A percentile compares a stretch with the other conserved stretches of the same genome.
These are phyloP conservation scores for Dynastes hyllus DNA, from an alignment of 2,888 invertebrate genomes.

Conservation along the genomic window DNA sequence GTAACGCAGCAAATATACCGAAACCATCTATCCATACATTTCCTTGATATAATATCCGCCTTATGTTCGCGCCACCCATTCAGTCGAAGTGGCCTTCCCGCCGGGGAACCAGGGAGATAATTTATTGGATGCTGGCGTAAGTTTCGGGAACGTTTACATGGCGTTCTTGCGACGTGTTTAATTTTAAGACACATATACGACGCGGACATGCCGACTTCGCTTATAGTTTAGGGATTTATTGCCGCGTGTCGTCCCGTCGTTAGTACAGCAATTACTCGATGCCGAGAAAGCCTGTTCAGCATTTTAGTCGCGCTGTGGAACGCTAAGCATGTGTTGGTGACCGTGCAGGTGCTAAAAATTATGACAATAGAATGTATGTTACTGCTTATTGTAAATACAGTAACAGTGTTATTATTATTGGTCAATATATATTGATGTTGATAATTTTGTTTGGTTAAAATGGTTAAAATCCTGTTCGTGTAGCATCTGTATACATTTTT, in stretches of 20 bases:
- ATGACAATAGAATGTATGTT: no score
- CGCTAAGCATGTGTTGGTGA: no score
- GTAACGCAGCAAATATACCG: background rate
- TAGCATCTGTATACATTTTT: no score
- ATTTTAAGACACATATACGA: constrained; percentile 12
- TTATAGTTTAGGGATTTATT: constrained; percentile 4
- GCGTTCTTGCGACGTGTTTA: background rate
- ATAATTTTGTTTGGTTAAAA: no score
- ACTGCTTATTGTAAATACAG: no score
- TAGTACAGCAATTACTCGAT: constrained; percentile 2
- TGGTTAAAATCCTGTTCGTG: no score
- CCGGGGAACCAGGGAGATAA: background rate
- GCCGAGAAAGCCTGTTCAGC: background rate
- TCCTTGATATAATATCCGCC: background rate
- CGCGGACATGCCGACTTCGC: background rate
- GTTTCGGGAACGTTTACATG: constrained; percentile 1
- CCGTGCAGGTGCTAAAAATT: no score
- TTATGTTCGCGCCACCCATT: background rate
- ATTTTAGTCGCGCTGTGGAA: no score
- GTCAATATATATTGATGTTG: no score
- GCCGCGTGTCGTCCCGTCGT: constrained; percentile 2
- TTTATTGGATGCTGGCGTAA: background rate
- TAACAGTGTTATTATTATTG: no score
- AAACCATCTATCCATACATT: constrained; percentile 1
- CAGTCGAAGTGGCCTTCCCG: background rate